A percentile compares a stretch with the other conserved stretches of the same genome.
Evolutionary conservation across 2,888 invertebrate species (phyloP).

Genomic region (Cephus sareptanus): DNA sequence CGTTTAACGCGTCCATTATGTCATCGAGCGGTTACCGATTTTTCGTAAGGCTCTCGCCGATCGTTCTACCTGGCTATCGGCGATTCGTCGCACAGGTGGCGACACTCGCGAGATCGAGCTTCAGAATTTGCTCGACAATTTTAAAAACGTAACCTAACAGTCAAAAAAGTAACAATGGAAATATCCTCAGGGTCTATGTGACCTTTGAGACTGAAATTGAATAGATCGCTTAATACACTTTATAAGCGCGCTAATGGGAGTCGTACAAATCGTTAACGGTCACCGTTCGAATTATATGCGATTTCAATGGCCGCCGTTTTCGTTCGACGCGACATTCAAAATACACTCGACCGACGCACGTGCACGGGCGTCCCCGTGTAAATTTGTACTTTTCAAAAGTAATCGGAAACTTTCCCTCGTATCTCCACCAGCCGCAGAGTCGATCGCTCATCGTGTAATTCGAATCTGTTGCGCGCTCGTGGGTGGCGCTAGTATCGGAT

Average conservation of each 20-base stretch:
- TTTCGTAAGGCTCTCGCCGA: neutral
- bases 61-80: neutral
- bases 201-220: neutral
- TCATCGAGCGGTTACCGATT: neutral
- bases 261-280: neutral
- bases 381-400: neutral
- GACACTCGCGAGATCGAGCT: neutral
- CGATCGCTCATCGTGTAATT: neutral
- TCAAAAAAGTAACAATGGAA: neutral
- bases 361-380: neutral
- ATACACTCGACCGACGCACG: neutral
- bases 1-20: neutral
- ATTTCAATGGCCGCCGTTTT: neutral
- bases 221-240: neutral
- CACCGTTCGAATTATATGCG: neutral
- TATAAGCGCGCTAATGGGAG: neutral
- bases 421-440: neutral
- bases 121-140: neutral
- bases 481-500: neutral
- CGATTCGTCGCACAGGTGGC: neutral
- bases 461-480: neutral
- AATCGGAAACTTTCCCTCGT: neutral
- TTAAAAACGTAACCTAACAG: neutral
- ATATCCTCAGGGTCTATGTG: neutral
- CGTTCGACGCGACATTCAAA: neutral